A percentile compares a stretch with the other conserved stretches of the same genome.
These are phyloP conservation scores for Drosophila ambigua DNA, from an alignment of 1,140 invertebrate species.

Conservation along the genomic window DNA sequence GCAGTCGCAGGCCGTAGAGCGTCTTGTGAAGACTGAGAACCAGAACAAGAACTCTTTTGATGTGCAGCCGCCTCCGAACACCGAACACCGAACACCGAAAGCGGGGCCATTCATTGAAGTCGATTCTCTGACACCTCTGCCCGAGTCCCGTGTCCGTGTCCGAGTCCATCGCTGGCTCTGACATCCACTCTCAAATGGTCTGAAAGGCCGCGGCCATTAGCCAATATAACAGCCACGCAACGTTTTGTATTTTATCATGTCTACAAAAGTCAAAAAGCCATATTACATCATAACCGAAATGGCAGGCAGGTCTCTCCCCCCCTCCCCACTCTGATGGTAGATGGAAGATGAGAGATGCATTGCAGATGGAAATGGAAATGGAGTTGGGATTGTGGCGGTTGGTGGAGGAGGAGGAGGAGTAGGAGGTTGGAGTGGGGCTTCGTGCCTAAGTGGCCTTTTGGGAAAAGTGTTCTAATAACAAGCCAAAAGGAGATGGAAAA, in stretches of 20 bases:
- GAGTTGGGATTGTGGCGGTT: not conserved
- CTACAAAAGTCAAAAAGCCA: constrained; percentile 82
- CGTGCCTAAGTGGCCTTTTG: constrained; percentile 80
- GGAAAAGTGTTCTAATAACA: constrained; percentile 80
- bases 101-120: constrained; percentile 56
- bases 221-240: constrained; percentile 82
- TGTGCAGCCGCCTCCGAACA: constrained; percentile 50
- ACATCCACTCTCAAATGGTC: constrained; percentile 72
- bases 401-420: too few species aligned
- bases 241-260: constrained; percentile 82
- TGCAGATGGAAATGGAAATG: not conserved
- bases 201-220: constrained; percentile 80
- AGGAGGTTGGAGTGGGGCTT: constrained; percentile 44
- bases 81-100: constrained; percentile 21
- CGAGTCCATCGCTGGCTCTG: constrained; percentile 43
- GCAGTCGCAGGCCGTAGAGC: constrained; percentile 14
- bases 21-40: constrained; percentile 34
- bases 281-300: constrained; percentile 73
- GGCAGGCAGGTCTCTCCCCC: too few species aligned
- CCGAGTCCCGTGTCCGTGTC: constrained; percentile 6
- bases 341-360: not conserved
- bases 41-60: constrained; percentile 69
- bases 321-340: constrained; percentile 1
- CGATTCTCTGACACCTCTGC: constrained; percentile 37
- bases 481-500: constrained; percentile 59